A percentile compares a stretch with the other conserved stretches of the same genome.
Evolutionary conservation across 2,797 vertebrate species (phyloP).

Genomic region (Anabacerthia variegaticeps): DNA sequence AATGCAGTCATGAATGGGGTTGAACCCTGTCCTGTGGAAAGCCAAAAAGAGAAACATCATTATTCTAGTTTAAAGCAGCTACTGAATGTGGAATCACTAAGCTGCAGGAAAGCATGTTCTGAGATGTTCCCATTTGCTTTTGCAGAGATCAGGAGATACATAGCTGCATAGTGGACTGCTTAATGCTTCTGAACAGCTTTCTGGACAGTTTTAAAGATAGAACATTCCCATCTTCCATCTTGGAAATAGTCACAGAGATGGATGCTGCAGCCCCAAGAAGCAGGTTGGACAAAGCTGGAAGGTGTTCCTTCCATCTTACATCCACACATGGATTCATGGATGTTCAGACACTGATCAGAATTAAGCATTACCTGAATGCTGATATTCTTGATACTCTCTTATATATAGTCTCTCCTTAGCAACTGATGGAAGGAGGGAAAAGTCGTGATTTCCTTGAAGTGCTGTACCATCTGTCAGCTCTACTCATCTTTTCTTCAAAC

Average conservation of each 20-base stretch:
- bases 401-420: slow-evolving; percentile 33
- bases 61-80: not conserved
- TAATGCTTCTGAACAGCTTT: not conserved
- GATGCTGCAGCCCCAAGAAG: not conserved
- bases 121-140: not conserved
- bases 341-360: not conserved
- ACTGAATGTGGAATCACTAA: not conserved
- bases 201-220: not conserved
- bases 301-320: not conserved
- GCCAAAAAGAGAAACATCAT: not conserved
- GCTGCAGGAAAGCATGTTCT: not conserved
- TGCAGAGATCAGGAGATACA: not conserved
- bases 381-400: not conserved
- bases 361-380: not conserved
- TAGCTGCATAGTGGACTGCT: not conserved
- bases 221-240: not conserved
- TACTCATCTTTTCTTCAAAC: not conserved
- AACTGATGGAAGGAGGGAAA: slow-evolving; percentile 30
- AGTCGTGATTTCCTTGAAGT: slow-evolving; percentile 55
- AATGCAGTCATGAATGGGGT: not conserved
- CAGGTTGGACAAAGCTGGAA: not conserved
- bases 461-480: slow-evolving; percentile 46
- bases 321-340: not conserved
- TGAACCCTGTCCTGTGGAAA: not conserved
- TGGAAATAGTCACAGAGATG: not conserved